Percentiles rank a stretch among this genome's conserved stretches.
These are phyloP conservation scores for Entelurus aequoreus DNA, from an alignment of 2,113 vertebrate genomes.

Conservation along the genomic window DNA sequence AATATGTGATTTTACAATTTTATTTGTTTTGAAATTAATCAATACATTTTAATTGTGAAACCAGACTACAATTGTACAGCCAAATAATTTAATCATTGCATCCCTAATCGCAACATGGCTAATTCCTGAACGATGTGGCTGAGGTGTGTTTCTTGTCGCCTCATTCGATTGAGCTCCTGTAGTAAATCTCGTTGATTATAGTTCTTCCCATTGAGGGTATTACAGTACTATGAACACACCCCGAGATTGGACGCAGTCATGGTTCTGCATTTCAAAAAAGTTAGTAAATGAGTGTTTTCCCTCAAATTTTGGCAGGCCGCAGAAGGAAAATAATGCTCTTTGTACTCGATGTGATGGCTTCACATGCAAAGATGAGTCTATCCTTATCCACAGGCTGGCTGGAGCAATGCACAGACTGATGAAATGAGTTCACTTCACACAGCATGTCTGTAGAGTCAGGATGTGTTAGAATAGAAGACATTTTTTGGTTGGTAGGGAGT, in stretches of 20 bases:
- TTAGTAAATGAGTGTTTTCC: conserved; percentile 17
- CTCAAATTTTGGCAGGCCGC: conserved; percentile 14
- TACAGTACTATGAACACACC: not conserved
- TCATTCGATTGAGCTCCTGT: not conserved
- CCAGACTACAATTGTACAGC: not conserved
- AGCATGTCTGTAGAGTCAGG: conserved; percentile 28
- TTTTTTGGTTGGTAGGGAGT: conserved; percentile 19
- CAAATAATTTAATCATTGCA: not conserved
- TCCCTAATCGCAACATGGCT: not conserved
- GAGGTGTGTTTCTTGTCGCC: not conserved
- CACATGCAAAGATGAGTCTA: conserved; percentile 24
- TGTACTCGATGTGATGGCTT: conserved; percentile 30
- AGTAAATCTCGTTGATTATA: not conserved
- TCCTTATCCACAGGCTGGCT: conserved; percentile 25
- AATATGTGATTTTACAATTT: too few relatives aligned
- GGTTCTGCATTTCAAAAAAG: conserved; percentile 21
- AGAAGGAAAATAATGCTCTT: conserved; percentile 29
- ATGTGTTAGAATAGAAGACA: conserved; percentile 43
- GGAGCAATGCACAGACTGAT: conserved; percentile 18
- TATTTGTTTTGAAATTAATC: too few relatives aligned
- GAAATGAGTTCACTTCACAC: conserved; percentile 33
- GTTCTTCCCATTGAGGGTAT: not conserved
- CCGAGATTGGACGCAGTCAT: conserved; percentile 20
- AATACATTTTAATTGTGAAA: too few relatives aligned
- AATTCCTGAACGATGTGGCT: not conserved